Evolutionary conservation across 1,140 invertebrate species (phyloP), one percentile per base, ranked within the genome.

Genomic region (Melipona quadrifasciata): DNA sequence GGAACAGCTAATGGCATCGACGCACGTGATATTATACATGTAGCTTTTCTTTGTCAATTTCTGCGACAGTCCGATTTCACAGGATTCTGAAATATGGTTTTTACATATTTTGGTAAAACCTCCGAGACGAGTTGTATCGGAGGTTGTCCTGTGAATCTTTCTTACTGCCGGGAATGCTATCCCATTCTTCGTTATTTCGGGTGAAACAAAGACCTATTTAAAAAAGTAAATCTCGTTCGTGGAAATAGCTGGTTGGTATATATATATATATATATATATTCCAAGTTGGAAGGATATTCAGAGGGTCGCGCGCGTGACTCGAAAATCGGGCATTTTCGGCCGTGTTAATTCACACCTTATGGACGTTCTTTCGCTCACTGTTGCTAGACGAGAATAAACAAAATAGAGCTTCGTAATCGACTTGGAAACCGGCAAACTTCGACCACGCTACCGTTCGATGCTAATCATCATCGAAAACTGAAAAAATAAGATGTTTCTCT

Each of bases 381-480:
- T 39, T 75, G 57, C 68, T 68, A 83, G 39, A 64, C 75, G 73
- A 75, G 84, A 61, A 65, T 85, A 86, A 61, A 86, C 55, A 77
- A 84, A 91, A 86, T 90, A 72, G 72, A 85, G 80, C 34, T 76
- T 58, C 71, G 77, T 67, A 81, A 89, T 89, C 71, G 75, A 67
- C 81, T 82, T 74, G 74, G 55, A 72, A 53, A 79, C 76, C 57
- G 61, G 55, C 47, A 70, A 83, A 76, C 76, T 75, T 57, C 77
- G 82, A 21, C 74, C 84, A 67, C 84, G 83, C 65, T 76, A 79
- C 80, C 72, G 82, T 80, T 81, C 89, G 88, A 93, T 94, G 93
- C 90, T 95, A 94, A 94, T 94, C 90, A 93, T 94, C 88, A 93
- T 94, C 91, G 89, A 93, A 92, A 93, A 93, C 91, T 88, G 80